A percentile compares a stretch with the other conserved stretches of the same genome.
Conservation (phyloP, 2,797 vertebrate species). For the Myotis findleyi region DNA sequence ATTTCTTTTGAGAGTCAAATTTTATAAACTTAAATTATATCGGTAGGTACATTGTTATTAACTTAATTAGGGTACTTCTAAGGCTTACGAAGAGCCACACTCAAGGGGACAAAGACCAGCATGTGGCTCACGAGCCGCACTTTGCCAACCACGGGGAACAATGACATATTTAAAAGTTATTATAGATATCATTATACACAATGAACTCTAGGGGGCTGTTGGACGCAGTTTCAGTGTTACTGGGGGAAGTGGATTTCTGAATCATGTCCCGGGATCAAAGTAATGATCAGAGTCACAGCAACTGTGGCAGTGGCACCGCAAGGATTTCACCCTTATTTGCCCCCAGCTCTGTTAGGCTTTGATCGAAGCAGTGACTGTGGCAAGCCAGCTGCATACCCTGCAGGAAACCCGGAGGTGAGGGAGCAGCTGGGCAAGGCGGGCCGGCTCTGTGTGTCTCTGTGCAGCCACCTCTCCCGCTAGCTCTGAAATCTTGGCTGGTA, state of each 20-base stretch:
- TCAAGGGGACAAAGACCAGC: no score
- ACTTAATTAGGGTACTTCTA: no score
- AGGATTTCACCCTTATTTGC: not conserved
- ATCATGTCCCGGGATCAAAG: not conserved
- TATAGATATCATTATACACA: not conserved
- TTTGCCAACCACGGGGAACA: no score
- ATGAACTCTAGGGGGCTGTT: not conserved
- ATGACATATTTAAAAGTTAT: not conserved
- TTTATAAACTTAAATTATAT: no score
- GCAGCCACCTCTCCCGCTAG: not conserved
- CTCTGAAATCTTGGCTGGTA: constrained; percentile 4
- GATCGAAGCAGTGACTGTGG: not conserved
- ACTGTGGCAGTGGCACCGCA: not conserved
- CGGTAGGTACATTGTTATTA: no score
- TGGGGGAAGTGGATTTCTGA: not conserved
- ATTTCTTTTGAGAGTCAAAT: no score
- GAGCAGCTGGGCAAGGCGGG: not conserved
- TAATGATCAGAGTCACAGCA: not conserved
- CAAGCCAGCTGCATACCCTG: constrained; percentile 40
- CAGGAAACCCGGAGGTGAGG: not conserved
- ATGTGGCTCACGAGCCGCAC: no score
- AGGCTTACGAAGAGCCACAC: no score
- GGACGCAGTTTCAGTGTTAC: not conserved
- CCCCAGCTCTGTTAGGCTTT: not conserved
- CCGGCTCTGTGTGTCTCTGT: not conserved